phyloP scores from a whole-genome alignment of 2,888 invertebrate species.

The Keiferia lycopersicella region DNA sequence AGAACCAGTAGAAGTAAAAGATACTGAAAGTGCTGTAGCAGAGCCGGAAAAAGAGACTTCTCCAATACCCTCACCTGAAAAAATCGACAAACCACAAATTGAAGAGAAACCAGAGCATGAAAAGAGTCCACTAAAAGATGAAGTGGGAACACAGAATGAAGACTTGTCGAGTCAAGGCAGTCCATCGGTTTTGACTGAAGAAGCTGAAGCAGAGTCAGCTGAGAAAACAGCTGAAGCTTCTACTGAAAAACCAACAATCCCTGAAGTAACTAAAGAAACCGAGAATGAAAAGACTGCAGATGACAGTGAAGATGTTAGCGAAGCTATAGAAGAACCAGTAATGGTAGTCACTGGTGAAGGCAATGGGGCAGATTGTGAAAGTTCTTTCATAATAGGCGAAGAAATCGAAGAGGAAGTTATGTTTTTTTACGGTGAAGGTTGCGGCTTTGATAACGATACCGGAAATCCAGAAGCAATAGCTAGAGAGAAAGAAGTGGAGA shows the following conservation, averaged over 20 bases:
- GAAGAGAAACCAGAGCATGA: neutral
- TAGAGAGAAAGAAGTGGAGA: conserved; percentile 51
- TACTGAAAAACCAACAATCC: conserved; percentile 24
- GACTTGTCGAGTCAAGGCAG: conserved; percentile 10
- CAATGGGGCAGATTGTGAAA: conserved; percentile 84
- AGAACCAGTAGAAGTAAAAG: conserved; percentile 20
- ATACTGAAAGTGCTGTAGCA: neutral
- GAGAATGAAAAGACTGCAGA: conserved; percentile 34
- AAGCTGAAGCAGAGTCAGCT: conserved; percentile 29
- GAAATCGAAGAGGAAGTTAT: conserved; percentile 87
- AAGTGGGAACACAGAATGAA: conserved; percentile 14
- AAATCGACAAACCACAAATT: neutral
- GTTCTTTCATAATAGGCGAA: conserved; percentile 82
- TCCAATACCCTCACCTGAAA: conserved; percentile 17
- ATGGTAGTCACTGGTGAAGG: conserved; percentile 87
- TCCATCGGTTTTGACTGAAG: conserved; percentile 25
- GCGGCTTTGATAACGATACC: conserved; percentile 86
- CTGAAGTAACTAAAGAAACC: conserved; percentile 22
- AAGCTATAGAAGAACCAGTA: conserved; percentile 87
- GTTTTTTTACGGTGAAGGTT: conserved; percentile 87
- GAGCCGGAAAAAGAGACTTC: conserved; percentile 4
- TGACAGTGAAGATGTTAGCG: conserved; percentile 66
- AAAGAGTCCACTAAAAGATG: conserved; percentile 10
- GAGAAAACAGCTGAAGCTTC: conserved; percentile 27
- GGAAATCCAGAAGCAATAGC: conserved; percentile 82